Percentiles rank a stretch among this genome's conserved stretches.
These are phyloP conservation scores for Gavia stellata DNA, from an alignment of 2,113 vertebrate species.

Conservation along the genomic window DNA sequence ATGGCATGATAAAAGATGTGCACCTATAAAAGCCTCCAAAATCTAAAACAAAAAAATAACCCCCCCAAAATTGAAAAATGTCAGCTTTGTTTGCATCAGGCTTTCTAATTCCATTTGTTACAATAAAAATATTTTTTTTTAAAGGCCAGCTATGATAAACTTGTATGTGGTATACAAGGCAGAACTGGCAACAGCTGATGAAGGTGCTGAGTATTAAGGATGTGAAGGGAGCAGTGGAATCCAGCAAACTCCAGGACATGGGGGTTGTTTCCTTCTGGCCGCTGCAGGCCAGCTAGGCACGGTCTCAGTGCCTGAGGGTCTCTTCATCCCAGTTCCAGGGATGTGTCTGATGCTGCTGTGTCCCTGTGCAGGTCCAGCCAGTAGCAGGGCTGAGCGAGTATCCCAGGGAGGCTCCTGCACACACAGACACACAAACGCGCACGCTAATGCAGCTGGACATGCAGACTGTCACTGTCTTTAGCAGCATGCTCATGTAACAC, in stretches of 20 bases:
- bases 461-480: not conserved
- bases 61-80: not conserved
- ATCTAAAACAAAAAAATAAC: not conserved
- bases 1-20: not conserved
- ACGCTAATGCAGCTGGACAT: not conserved
- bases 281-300: rapidly evolving
- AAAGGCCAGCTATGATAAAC: not conserved
- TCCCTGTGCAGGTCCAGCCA: not conserved
- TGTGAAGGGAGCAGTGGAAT: not conserved
- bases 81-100: not conserved
- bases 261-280: not conserved
- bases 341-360: not conserved
- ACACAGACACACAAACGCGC: not conserved
- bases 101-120: not conserved
- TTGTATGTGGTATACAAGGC: not conserved
- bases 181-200: not conserved
- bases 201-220: not conserved
- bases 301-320: rapidly evolving
- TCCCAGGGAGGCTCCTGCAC: not conserved
- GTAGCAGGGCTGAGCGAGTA: not conserved
- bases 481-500: rapidly evolving
- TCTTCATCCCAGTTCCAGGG: not conserved
- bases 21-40: not conserved
- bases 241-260: not conserved
- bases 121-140: not conserved